Evolutionary conservation across 2,113 vertebrate species (phyloP), one percentile per base, ranked within the genome.

Genomic region (Anarrhichthys ocellatus): DNA sequence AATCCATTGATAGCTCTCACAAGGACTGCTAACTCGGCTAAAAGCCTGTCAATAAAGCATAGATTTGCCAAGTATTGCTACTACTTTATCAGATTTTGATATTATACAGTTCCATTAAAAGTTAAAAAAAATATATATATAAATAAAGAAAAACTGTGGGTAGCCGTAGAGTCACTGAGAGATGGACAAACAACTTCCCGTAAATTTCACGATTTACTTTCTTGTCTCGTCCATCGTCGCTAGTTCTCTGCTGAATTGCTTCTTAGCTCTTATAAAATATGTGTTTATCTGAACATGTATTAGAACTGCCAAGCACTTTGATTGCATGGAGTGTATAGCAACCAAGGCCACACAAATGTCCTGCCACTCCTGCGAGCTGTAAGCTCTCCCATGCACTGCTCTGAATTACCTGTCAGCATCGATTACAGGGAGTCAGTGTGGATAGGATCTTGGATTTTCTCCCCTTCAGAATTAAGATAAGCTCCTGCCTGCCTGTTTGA

Each of bases 341-440:
- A 80, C 73, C 66, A 42, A 70, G 87, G 91, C 89, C 78, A 73
- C 88, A 80, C 76, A 61, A 86, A 85, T 61, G 83, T 36, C 73
- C 54, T 72, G 73, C 83, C 83, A 66, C 87, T 87, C 81, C 75
- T 75, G 88, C 81, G 68, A 79, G 87, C 89, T 58, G 89, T 89
- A 81, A 93, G 89, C 94, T 85, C 88, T 88, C 90, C 80, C 78
- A 73, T 83, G 88, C 91, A 68, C 90, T 90, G 73, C 77, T 91
- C 89, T 93, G 93, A 95, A 94, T 95, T 94, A 92, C 92, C 93
- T 95, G 95, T 96, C 95, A 91, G 85, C 92, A 95, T 95, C 86
- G 89, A 95, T 96, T 95, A 95, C 93, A 82, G 84, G 75, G 86
- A 89, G 90, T 91, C 91, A 70, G 66, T 54, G 80, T 85, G 93